Evolutionary conservation across 2,888 invertebrate species (phyloP).

Genomic region (Tipula vernalis): DNA sequence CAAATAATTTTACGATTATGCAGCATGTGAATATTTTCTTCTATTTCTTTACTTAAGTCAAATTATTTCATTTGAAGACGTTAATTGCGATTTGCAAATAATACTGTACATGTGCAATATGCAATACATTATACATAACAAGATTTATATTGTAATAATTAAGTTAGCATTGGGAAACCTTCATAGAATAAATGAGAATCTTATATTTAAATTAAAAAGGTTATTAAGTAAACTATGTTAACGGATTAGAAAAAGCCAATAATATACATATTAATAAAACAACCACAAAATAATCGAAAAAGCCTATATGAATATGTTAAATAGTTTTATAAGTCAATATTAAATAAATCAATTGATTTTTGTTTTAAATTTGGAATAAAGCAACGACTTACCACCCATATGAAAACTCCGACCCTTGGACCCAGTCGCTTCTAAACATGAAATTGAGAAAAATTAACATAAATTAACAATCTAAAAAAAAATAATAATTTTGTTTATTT

Average conservation of each 20-base stretch:
- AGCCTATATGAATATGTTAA: background rate
- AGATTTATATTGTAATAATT: background rate
- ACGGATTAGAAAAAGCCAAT: background rate
- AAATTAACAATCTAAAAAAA: background rate
- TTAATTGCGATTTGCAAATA: background rate
- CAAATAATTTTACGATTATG: background rate
- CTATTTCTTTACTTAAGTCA: background rate
- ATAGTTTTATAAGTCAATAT: background rate
- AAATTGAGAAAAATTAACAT: constrained; percentile 4
- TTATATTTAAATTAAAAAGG: background rate
- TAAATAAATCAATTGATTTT: background rate
- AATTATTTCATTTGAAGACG: background rate
- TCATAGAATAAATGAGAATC: background rate
- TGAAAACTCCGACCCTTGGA: background rate
- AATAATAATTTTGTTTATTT: background rate
- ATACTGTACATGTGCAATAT: background rate
- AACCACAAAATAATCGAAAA: background rate
- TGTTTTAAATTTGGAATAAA: background rate
- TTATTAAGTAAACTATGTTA: background rate
- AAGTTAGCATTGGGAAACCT: background rate
- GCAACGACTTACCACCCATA: background rate
- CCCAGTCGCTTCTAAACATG: background rate
- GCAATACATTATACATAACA: background rate
- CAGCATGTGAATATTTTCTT: background rate
- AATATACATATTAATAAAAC: background rate